phyloP scores from a whole-genome alignment of 2,113 vertebrate genomes.

The Oreochromis tanganicae region DNA sequence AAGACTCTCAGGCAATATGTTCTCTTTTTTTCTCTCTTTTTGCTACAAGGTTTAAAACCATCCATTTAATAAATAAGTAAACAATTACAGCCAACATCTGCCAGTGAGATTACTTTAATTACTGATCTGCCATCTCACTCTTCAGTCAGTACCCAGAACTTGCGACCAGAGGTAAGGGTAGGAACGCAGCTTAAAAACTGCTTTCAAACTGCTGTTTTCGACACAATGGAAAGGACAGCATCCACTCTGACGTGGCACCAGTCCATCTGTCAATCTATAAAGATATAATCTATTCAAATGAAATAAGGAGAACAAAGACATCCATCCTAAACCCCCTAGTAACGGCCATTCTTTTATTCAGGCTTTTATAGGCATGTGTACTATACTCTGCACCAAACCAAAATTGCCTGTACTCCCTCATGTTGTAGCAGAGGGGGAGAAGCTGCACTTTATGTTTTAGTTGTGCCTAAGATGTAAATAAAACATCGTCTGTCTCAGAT shows the following conservation, averaged over 20 bases:
- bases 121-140: neutral
- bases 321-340: neutral
- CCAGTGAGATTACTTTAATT: neutral
- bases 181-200: neutral
- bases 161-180: neutral
- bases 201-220: neutral
- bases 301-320: neutral
- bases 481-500: constrained; percentile 44
- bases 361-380: neutral
- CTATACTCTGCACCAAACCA: neutral
- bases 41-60: neutral
- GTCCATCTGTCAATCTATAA: neutral
- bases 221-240: neutral
- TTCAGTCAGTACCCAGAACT: neutral
- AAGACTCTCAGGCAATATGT: neutral
- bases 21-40: neutral
- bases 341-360: neutral
- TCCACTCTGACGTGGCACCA: neutral
- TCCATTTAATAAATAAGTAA: neutral
- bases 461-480: constrained; percentile 57
- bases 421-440: neutral
- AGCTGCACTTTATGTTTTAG: constrained; percentile 30
- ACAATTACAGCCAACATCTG: neutral
- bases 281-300: neutral
- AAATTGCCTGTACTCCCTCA: neutral